phyloP scores from a whole-genome alignment of 2,113 vertebrate genomes.

The Oryzias woworae region DNA sequence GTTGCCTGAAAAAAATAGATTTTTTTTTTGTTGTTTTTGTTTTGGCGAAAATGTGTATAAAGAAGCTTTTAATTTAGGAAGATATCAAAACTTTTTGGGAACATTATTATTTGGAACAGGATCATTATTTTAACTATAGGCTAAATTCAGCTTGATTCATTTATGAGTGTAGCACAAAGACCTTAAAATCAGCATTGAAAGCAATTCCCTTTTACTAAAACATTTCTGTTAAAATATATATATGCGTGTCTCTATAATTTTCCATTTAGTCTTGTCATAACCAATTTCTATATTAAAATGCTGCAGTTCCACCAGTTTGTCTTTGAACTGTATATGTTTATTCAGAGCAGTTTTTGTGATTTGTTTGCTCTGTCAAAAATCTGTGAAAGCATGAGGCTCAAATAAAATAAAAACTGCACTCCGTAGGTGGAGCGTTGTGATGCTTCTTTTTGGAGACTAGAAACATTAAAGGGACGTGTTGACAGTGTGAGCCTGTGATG shows the following conservation, averaged over 20 bases:
- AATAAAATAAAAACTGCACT: conserved; percentile 40
- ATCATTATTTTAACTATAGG: background rate
- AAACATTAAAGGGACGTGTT: conserved; percentile 56
- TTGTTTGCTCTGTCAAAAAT: conserved; percentile 25
- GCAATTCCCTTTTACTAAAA: conserved; percentile 4
- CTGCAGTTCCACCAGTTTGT: conserved; percentile 9
- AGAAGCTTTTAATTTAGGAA: too few relatives aligned
- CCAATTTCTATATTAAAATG: conserved; percentile 10
- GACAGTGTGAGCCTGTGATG: conserved; percentile 36
- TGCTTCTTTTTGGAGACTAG: conserved; percentile 44
- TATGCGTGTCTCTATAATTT: background rate
- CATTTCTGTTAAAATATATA: background rate
- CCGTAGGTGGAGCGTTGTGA: conserved; percentile 36
- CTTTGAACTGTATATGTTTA: conserved; percentile 41
- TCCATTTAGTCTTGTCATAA: conserved; percentile 24
- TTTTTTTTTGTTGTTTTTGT: too few relatives aligned
- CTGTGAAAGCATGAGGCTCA: conserved; percentile 25
- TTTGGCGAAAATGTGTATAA: too few relatives aligned
- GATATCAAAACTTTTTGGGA: too few relatives aligned
- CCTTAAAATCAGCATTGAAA: conserved; percentile 11
- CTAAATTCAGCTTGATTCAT: background rate
- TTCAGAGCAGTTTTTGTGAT: conserved; percentile 5
- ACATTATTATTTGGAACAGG: background rate
- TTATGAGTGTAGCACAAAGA: background rate
- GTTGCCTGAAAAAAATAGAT: too few relatives aligned